Base-by-base conservation (phyloP, 2,797 vertebrate species). In the Hyperoplus immaculatus region DNA sequence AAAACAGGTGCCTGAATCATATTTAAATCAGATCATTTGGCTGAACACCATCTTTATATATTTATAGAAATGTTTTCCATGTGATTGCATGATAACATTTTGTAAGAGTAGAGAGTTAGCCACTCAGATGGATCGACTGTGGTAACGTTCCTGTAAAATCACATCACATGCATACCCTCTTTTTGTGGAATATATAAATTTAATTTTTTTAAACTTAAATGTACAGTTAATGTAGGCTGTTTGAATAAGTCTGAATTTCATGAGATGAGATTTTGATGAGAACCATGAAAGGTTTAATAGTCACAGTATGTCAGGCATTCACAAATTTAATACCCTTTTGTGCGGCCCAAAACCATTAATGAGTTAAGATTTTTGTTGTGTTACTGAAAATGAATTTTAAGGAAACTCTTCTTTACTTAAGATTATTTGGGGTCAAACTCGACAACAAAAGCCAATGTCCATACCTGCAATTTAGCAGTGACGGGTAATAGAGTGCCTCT, bases 401-500 rank as follows among this genome's bases (percentile, higher is more conserved):
- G 0, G 10, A 50, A 56, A 4, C 11, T 2, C 0, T 0, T 38
- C 21, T 15, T 41, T 6, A 29, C 5, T 46, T 16, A n/a, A 38
- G 2, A 72, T 38, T 62, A 2, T 49, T 29, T 2, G 21, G 4
- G 6, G 3, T 0, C 2, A 71, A 38, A 43, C 6, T 18, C 60
- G 21, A 21, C 21, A 21, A 21, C 21, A 21, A 29, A 29, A 45
- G 5, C 2, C 5, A 8, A 4, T 10, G 9, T 55, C 14, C 49
- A 45, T 92, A 92, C 90, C 91, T 91, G 79, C 21, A 71, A 64
- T 53, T 90, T 39, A 85, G 70, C 42, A 75, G 73, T 51, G 75
- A 80, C 66, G 68, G 54, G 9, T 39, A 54, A 69, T 46, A 69
- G 51, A 59, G 49, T 21, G 63, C n/a, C 16, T 76, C 78, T 69